Conservation (phyloP, 2,797 vertebrate genomes). For the Otolemur crassicaudatus region DNA sequence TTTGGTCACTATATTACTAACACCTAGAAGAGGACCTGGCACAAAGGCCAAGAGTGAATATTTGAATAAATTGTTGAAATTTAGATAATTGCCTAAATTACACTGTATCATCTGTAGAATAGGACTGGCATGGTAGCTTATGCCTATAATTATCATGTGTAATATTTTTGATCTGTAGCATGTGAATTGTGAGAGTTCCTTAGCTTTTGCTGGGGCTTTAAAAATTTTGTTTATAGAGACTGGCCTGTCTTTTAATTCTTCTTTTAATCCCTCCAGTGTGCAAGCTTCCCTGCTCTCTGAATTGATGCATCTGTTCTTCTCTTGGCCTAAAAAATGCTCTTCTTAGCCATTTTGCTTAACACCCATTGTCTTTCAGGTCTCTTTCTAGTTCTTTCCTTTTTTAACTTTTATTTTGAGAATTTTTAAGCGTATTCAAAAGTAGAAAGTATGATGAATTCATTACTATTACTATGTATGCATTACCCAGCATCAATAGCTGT, state of each 20-base stretch:
- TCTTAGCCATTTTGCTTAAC: neutral
- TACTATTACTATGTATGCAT: neutral
- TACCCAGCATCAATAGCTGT: neutral
- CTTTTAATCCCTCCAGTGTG: neutral
- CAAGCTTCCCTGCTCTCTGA: neutral
- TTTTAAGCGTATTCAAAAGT: neutral
- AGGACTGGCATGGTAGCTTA: neutral
- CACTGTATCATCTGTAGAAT: neutral
- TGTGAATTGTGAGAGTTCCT: neutral
- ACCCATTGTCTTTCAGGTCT: neutral
- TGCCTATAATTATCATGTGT: neutral
- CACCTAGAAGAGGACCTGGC: neutral
- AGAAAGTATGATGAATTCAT: neutral
- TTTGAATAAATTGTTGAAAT: slow-evolving; percentile 32
- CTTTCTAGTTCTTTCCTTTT: slow-evolving; percentile 27
- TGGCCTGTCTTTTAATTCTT: neutral
- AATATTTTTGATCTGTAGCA: neutral
- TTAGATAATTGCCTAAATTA: slow-evolving; percentile 33
- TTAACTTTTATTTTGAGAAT: slow-evolving; percentile 19
- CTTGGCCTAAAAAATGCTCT: neutral
- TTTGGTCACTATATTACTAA: neutral
- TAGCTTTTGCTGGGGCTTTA: neutral
- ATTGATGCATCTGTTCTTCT: neutral
- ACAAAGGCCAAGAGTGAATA: neutral
- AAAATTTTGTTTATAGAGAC: neutral